A percentile compares a stretch with the other conserved stretches of the same genome.
Conservation (phyloP, 2,797 vertebrate species). For the Toxotes lorentzi region DNA sequence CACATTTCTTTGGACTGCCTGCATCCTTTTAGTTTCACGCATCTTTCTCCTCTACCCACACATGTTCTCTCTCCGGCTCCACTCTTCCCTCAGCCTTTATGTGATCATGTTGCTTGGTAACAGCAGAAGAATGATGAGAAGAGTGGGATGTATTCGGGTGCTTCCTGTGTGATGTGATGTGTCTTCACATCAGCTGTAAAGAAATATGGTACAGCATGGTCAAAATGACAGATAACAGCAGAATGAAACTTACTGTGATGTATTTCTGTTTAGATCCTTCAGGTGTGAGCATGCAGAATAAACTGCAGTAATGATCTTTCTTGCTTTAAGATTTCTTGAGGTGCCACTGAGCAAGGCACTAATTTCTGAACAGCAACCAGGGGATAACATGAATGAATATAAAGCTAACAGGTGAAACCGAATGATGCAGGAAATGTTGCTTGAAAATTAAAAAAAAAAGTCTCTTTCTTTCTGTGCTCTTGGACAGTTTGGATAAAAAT, state of each 20-base stretch:
- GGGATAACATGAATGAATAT: no score
- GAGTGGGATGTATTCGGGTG: slow-evolving; percentile 70
- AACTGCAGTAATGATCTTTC: neutral
- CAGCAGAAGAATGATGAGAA: slow-evolving; percentile 77
- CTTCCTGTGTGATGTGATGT: slow-evolving; percentile 66
- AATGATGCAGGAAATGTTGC: neutral
- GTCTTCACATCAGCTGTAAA: slow-evolving; percentile 69
- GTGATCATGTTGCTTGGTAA: slow-evolving; percentile 84
- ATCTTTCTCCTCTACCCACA: slow-evolving; percentile 80
- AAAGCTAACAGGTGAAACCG: neutral
- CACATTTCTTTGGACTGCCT: slow-evolving; percentile 55
- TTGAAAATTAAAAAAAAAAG: neutral
- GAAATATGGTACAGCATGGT: slow-evolving; percentile 18
- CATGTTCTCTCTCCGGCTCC: slow-evolving; percentile 69
- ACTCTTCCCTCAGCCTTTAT: slow-evolving; percentile 71
- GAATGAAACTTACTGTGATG: neutral
- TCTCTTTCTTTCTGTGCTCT: neutral
- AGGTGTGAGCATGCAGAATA: neutral
- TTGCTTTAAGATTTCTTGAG: neutral
- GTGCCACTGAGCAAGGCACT: neutral
- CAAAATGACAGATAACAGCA: slow-evolving; percentile 12
- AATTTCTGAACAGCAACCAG: neutral
- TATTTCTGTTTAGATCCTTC: slow-evolving; percentile 7
- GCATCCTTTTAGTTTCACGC: slow-evolving; percentile 68
- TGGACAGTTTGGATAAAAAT: neutral